phyloP scores from a whole-genome alignment of 2,113 vertebrate species.

The Xiphophorus couchianus region DNA sequence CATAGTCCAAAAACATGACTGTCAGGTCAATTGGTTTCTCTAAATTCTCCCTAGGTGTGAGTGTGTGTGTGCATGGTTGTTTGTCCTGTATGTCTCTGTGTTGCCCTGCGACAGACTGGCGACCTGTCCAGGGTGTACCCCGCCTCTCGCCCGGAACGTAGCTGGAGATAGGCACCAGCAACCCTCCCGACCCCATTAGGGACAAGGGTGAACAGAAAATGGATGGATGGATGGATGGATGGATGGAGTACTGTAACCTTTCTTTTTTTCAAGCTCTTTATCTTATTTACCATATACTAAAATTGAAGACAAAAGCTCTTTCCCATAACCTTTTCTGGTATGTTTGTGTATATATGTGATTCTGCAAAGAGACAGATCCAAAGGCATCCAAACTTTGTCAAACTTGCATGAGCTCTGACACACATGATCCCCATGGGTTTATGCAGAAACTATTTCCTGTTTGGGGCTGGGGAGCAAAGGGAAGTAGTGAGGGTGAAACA shows the following conservation, averaged over 20 bases:
- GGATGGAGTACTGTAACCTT: slow-evolving; percentile 15
- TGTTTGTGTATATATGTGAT: slow-evolving; percentile 22
- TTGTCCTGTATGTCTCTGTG: too few relatives aligned
- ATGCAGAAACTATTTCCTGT: slow-evolving; percentile 67
- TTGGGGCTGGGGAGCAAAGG: slow-evolving; percentile 52
- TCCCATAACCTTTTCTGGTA: slow-evolving; percentile 64
- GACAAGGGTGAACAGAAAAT: too few relatives aligned
- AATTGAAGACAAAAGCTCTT: slow-evolving; percentile 50
- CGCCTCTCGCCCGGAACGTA: too few relatives aligned
- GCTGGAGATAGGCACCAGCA: too few relatives aligned
- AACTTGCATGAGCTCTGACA: not conserved
- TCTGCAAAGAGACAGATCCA: slow-evolving; percentile 34
- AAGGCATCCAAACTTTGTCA: slow-evolving; percentile 23
- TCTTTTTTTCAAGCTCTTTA: slow-evolving; percentile 19
- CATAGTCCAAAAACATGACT: too few relatives aligned
- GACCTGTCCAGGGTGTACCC: too few relatives aligned
- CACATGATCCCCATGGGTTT: slow-evolving; percentile 31
- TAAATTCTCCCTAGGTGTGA: too few relatives aligned
- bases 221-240: too few relatives aligned
- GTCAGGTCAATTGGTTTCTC: too few relatives aligned
- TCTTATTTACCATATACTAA: slow-evolving; percentile 5
- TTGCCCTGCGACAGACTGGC: too few relatives aligned
- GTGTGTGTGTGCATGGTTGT: too few relatives aligned
- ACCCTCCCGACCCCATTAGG: too few relatives aligned
- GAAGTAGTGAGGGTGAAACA: slow-evolving; percentile 56